Percentiles rank a stretch among this genome's conserved stretches.
Conservation (phyloP, 2,888 invertebrate genomes). For the Lycophotia porphyrea region DNA sequence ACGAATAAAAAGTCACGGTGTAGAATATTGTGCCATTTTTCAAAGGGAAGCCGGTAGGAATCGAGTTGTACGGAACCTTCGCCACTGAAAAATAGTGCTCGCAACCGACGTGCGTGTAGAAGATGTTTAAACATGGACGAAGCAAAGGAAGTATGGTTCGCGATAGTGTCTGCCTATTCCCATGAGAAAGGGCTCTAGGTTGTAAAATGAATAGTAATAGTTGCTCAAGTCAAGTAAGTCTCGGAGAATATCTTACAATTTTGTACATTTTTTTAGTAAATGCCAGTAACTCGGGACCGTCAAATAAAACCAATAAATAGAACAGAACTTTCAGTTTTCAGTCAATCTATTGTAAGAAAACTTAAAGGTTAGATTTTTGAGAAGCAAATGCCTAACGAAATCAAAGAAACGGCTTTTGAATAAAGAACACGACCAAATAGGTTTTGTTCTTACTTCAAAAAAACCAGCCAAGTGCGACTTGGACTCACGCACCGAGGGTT, state of each 20-base stretch:
- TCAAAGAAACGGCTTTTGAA: conserved; percentile 34
- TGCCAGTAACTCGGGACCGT: not conserved
- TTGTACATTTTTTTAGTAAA: not conserved
- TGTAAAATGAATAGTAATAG: not conserved
- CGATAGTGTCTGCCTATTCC: no score
- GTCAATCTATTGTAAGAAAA: conserved; percentile 38
- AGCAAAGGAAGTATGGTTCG: no score
- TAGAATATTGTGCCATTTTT: no score
- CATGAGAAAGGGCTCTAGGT: no score
- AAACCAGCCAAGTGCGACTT: no score
- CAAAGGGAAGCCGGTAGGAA: no score
- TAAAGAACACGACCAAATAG: conserved; percentile 35
- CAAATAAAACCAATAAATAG: not conserved
- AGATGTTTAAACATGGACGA: not conserved
- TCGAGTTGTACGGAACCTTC: no score
- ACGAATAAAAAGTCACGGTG: no score
- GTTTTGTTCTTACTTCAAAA: conserved; percentile 31
- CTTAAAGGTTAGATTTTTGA: conserved; percentile 19
- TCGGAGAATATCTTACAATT: not conserved
- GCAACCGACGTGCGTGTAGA: not conserved
- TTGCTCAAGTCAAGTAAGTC: no score
- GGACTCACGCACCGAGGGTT: no score
- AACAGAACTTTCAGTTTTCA: conserved; percentile 19
- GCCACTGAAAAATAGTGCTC: not conserved
- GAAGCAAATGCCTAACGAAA: conserved; percentile 16